Evolutionary conservation across 2,888 invertebrate genomes (phyloP), one percentile per base, ranked within the genome.

Genomic region (Cancer borealis): DNA sequence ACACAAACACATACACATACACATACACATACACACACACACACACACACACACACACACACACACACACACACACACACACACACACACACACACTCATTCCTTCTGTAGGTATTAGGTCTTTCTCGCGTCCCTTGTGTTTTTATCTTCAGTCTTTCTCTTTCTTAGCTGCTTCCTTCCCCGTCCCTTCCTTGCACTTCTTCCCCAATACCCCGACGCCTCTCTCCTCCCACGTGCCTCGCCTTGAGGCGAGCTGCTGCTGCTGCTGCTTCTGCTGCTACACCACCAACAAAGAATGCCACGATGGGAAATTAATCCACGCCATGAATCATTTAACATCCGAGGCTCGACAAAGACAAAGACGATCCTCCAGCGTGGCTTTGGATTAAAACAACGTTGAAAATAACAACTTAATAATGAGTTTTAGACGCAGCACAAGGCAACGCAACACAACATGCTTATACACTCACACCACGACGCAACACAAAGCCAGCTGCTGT

Each of bases 321-420:
- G 88, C 45, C 88, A 39, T 88, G 46, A 88, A 88, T 88, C 17
- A 45, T 46, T 88, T 26, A 88, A 88, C 88, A 12, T 26, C 14
- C 17, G 21, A 46, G 21, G 45, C 39, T 46, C 21, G 30, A 30
- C 39, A 88, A 88, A 88, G 88, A 26, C 88, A 39, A 2, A 39
- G 39, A 39, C 39, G 4, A 88, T 30, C 88, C 39, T 88, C 21
- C 45, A 88, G 10, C 39, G 88, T 5, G 30, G 39, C 39, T 88
- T 21, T 46, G 17, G 46, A 46, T 88, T 88, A 45, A 88, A 39
- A 88, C 21, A 14, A 46, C 12, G 45, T 45, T 17, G 39, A 46
- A 46, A 88, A 17, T 4, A 88, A 46, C 21, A 46, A 21, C 6
- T 39, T 88, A 88, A 30, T 45, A 84, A 66, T 66, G n/a, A 17